phyloP scores from a whole-genome alignment of 2,888 invertebrate genomes.

The Pyralis farinalis region DNA sequence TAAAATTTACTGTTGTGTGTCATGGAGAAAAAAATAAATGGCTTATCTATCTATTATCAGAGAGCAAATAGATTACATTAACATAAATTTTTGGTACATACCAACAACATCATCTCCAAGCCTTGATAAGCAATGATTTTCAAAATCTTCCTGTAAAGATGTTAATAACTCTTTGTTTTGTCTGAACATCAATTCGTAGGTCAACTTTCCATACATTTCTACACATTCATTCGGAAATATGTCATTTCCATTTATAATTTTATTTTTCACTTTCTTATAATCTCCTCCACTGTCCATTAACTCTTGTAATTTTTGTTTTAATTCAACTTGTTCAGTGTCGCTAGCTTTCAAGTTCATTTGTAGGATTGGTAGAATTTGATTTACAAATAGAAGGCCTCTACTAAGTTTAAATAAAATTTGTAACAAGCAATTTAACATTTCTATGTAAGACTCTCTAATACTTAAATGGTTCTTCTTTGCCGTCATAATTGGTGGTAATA shows the following conservation, averaged over 20 bases:
- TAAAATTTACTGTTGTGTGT: too few relatives aligned
- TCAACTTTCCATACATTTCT: conserved; percentile 57
- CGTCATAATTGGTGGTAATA: conserved; percentile 61
- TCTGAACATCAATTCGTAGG: conserved; percentile 68
- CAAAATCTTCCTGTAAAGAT: conserved; percentile 57
- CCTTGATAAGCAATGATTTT: conserved; percentile 54
- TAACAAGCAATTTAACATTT: conserved; percentile 59
- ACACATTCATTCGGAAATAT: conserved; percentile 58
- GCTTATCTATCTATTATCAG: too few relatives aligned
- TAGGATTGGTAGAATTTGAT: conserved; percentile 56
- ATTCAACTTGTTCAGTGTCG: conserved; percentile 57
- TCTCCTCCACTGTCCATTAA: conserved; percentile 27
- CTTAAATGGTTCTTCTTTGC: conserved; percentile 46
- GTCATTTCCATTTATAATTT: conserved; percentile 54
- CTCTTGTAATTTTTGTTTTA: conserved; percentile 42
- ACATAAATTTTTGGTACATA: conserved; percentile 39
- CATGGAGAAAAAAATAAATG: too few relatives aligned
- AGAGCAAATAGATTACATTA: too few relatives aligned
- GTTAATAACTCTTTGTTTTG: conserved; percentile 64
- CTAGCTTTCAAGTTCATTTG: conserved; percentile 50
- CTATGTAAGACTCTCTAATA: conserved; percentile 41
- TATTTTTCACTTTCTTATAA: conserved; percentile 43
- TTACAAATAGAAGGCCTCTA: conserved; percentile 55
- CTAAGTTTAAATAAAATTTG: conserved; percentile 68
- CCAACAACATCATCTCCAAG: conserved; percentile 59